Evolutionary conservation across 2,113 vertebrate genomes (phyloP).

Genomic region (Gadus chalcogrammus): DNA sequence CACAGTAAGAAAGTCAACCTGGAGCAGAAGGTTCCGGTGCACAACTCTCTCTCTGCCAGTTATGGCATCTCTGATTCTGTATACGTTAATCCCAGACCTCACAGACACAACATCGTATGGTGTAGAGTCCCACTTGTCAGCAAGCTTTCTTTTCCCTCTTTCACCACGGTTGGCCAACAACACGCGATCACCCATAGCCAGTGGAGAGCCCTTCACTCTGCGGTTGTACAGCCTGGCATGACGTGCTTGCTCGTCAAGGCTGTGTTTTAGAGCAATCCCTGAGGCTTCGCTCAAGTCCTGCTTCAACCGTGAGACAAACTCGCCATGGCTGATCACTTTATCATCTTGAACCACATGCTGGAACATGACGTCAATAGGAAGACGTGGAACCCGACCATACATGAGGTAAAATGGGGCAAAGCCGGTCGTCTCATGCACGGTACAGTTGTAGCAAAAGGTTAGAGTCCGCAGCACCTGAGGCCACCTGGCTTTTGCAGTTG

Average conservation of each 20-base stretch:
- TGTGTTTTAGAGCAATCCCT: constrained; percentile 4
- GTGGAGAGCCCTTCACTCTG: constrained; percentile 14
- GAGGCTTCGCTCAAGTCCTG: constrained; percentile 9
- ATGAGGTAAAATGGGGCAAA: constrained; percentile 19
- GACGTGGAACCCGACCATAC: constrained; percentile 18
- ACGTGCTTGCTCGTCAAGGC: neutral
- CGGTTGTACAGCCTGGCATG: constrained; percentile 6
- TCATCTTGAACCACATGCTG: constrained; percentile 6
- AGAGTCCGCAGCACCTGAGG: constrained; percentile 1
- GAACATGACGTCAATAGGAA: constrained; percentile 26
- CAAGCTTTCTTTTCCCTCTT: constrained; percentile 19
- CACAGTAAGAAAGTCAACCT: neutral
- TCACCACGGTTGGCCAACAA: constrained; percentile 15
- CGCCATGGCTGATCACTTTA: constrained; percentile 11
- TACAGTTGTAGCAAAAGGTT: constrained; percentile 21
- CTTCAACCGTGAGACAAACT: constrained; percentile 1
- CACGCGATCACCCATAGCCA: constrained; percentile 1
- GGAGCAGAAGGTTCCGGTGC: neutral
- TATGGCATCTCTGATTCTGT: neutral
- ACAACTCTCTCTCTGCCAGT: neutral
- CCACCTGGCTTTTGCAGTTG: neutral
- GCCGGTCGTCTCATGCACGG: constrained; percentile 8
- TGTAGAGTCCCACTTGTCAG: constrained; percentile 21
- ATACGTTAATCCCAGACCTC: constrained; percentile 10
- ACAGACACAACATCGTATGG: constrained; percentile 15